A percentile compares a stretch with the other conserved stretches of the same genome.
These are phyloP conservation scores for Poecilia latipinna DNA, from an alignment of 2,113 vertebrate genomes.

Conservation along the genomic window DNA sequence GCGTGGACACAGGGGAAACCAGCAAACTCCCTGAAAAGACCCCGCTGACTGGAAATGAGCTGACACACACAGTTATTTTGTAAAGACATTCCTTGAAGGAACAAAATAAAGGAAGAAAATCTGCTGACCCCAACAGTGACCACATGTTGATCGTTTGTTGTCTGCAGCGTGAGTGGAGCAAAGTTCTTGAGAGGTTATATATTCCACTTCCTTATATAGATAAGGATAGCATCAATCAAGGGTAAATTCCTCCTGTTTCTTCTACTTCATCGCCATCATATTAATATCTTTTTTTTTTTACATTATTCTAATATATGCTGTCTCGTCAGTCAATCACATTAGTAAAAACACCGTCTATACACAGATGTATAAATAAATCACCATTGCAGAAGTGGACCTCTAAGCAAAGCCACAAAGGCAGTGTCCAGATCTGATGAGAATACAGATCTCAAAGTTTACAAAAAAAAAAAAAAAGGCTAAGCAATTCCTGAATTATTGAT, in stretches of 20 bases:
- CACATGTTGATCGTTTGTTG: no score
- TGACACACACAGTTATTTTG: neutral
- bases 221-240: no score
- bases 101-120: no score
- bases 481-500: slow-evolving; percentile 26
- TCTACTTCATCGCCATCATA: no score
- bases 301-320: neutral
- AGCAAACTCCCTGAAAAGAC: neutral
- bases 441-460: slow-evolving; percentile 23
- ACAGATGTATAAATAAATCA: neutral
- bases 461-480: neutral
- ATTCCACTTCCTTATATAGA: no score
- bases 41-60: neutral
- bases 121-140: no score
- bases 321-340: neutral
- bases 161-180: no score
- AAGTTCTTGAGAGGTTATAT: no score
- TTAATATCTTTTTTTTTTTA: no score
- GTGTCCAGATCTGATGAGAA: neutral
- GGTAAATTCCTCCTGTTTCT: no score
- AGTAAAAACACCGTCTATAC: neutral
- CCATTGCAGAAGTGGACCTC: neutral
- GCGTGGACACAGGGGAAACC: neutral
- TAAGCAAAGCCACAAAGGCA: neutral
- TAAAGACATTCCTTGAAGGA: no score